phyloP scores from a whole-genome alignment of 2,888 invertebrate genomes.

The Sarcophaga subvicina region DNA sequence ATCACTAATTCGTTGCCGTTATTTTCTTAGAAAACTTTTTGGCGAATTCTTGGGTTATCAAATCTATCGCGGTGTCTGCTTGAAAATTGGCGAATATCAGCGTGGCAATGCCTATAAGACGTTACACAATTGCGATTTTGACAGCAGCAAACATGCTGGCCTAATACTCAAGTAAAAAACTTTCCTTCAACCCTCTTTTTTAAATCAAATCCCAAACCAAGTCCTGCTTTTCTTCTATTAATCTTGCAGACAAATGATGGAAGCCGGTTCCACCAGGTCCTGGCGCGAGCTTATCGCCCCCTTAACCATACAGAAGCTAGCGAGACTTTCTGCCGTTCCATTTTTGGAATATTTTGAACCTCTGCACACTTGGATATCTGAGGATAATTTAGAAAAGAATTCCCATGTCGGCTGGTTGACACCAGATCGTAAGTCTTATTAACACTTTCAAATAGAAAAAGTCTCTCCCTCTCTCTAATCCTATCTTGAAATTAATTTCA shows the following conservation, averaged over 20 bases:
- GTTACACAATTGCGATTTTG: constrained; percentile 87
- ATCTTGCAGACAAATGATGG: constrained; percentile 81
- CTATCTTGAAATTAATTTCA: constrained; percentile 9
- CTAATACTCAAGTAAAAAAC: constrained; percentile 78
- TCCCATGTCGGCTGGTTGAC: constrained; percentile 73
- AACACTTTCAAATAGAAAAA: not conserved
- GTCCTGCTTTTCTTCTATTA: constrained; percentile 30
- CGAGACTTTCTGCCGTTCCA: constrained; percentile 85
- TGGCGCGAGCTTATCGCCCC: constrained; percentile 86
- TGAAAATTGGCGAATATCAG: constrained; percentile 84
- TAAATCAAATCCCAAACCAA: not conserved
- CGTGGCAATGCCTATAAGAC: constrained; percentile 77
- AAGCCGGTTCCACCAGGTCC: constrained; percentile 83
- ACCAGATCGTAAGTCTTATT: constrained; percentile 68
- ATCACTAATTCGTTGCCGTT: not conserved
- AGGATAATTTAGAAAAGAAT: constrained; percentile 83
- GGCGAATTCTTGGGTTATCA: constrained; percentile 87
- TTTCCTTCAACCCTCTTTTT: not conserved
- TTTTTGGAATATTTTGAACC: constrained; percentile 86
- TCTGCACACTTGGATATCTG: constrained; percentile 83
- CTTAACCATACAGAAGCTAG: constrained; percentile 87
- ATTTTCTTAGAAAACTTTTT: constrained; percentile 85
- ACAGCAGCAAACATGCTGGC: constrained; percentile 85
- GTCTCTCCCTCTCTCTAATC: too few relatives aligned
- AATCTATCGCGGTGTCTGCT: constrained; percentile 86